Conservation (phyloP, 2,888 invertebrate species). For the Noctua comes region DNA sequence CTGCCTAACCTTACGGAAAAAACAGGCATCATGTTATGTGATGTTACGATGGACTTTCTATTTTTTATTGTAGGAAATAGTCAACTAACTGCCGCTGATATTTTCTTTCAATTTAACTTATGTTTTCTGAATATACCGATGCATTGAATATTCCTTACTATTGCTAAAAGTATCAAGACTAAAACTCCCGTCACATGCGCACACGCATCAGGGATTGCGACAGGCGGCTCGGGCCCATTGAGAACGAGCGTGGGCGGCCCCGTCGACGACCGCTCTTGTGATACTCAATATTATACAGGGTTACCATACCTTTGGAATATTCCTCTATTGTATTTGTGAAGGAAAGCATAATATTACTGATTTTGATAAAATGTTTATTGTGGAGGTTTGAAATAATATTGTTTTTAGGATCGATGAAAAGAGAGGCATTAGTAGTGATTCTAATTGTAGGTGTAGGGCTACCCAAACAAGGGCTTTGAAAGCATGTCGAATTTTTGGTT, state of each 20-base stretch:
- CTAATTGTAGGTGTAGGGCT: not conserved
- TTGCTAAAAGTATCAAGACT: slow-evolving; percentile 68
- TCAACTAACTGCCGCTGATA: not conserved
- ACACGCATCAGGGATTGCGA: slow-evolving; percentile 69
- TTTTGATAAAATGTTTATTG: slow-evolving; percentile 24
- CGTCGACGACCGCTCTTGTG: slow-evolving; percentile 65
- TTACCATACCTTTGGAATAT: slow-evolving; percentile 58
- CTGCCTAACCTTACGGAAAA: not conserved
- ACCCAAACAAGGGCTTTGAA: not conserved
- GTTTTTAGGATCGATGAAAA: not conserved
- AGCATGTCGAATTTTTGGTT: not conserved
- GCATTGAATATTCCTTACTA: not conserved
- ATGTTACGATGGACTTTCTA: not conserved
- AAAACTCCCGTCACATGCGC: slow-evolving; percentile 46
- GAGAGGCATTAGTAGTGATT: not conserved
- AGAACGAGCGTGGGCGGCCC: slow-evolving; percentile 71
- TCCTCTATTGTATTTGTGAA: slow-evolving; percentile 32
- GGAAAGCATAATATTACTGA: slow-evolving; percentile 40
- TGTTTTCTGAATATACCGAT: not conserved
- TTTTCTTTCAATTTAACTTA: not conserved
- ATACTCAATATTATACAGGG: slow-evolving; percentile 68
- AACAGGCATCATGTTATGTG: too few relatives aligned
- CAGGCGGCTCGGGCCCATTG: slow-evolving; percentile 70
- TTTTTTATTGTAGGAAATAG: not conserved
- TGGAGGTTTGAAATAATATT: slow-evolving; percentile 24